Base-by-base conservation (phyloP, 2,888 invertebrate species). In the Herminia tarsipennalis region DNA sequence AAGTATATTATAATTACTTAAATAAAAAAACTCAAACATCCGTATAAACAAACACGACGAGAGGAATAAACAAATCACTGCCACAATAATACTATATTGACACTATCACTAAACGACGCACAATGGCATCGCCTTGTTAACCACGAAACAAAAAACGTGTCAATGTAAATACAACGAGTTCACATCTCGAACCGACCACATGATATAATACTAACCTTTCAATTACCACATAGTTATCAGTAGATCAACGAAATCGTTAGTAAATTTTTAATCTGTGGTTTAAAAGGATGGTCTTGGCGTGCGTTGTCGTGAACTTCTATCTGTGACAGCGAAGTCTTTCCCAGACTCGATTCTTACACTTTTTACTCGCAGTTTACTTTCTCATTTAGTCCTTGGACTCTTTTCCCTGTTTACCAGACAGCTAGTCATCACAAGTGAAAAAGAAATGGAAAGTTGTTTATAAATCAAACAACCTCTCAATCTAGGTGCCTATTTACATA, bases 51-150 rank as follows among this genome's bases (percentile, higher is more conserved):
- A 18, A 18, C 9, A 64, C 56, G 30, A 20, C 44, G 56, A 56
- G 67, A 45, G 49, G 63, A 59, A 70, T 63, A 66, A 75, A 72
- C 81, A 80, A 85, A 81, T 86, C 81, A 80, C 71, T 55, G 65
- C 70, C 70, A 74, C 78, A 81, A 86, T 83, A 78, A 86, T 83
- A 73, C 61, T 59, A 55, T 86, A 84, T 89, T 89, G 84, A 88
- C 88, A 81, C 68, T 84, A 86, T 85, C 84, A 82, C 83, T 81
- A 79, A 80, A 70, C 78, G 61, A 37, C 64, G 74, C 72, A 87
- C 86, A 86, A 88, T 86, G 75, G 73, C 71, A 70, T 73, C 70
- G 78, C 73, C 81, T 88, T 83, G 88, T 89, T 89, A 87, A 79
- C 73, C 69, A 73, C 70, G 67, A 53, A 73, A 80, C 78, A 85